Percentiles rank a stretch among this genome's conserved stretches.
Evolutionary conservation across 1,140 invertebrate species (phyloP).

Genomic region (Ridgeia piscesae): DNA sequence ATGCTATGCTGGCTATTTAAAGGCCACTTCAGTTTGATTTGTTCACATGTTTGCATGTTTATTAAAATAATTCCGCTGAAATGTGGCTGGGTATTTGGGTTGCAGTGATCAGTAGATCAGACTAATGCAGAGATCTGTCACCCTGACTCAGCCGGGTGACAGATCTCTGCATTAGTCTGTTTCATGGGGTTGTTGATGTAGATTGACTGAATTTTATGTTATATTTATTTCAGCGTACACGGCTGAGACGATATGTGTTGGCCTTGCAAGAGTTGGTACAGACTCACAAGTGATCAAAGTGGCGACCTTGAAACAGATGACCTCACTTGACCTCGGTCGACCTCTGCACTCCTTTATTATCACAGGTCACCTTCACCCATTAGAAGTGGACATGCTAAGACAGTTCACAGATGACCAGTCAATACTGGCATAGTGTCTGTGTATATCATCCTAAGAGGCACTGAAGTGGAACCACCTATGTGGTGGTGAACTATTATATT

Average conservation of each 20-base stretch:
- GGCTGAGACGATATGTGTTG: slow-evolving; percentile 72
- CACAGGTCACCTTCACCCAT: slow-evolving; percentile 80
- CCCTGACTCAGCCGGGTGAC: no score
- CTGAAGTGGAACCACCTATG: neutral
- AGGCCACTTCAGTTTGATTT: no score
- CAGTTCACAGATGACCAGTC: slow-evolving; percentile 46
- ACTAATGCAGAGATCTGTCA: no score
- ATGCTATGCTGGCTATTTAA: no score
- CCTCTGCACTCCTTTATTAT: slow-evolving; percentile 94
- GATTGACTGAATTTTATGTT: no score
- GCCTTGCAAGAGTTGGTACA: slow-evolving; percentile 86
- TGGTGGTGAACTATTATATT: neutral
- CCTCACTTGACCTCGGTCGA: slow-evolving; percentile 74
- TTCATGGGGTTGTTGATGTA: no score
- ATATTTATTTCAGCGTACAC: slow-evolving; percentile 41
- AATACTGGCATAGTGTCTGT: slow-evolving; percentile 6
- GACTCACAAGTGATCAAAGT: slow-evolving; percentile 78
- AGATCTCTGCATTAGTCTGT: slow-evolving; percentile 13
- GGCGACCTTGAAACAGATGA: slow-evolving; percentile 75
- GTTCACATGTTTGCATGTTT: no score
- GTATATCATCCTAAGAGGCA: neutral
- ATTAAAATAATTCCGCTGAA: no score
- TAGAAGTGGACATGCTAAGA: slow-evolving; percentile 83
- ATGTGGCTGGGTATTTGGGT: no score
- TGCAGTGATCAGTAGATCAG: no score